These are phyloP conservation scores for Drosophila funebris DNA, from an alignment of 1,140 invertebrate genomes.

Conservation along the genomic window DNA sequence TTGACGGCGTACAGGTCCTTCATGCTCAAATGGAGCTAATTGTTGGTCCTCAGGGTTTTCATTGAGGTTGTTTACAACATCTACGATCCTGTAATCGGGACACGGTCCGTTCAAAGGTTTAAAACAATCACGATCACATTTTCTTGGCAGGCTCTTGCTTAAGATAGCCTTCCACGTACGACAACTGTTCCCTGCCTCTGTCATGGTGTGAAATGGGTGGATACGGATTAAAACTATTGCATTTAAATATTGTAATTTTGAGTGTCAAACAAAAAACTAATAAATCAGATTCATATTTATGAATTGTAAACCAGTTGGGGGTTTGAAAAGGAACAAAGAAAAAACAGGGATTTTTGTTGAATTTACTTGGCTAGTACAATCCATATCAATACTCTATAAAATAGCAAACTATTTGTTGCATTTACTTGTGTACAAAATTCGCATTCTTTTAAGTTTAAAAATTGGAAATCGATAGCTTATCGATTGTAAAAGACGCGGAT, in stretches of 20 bases:
- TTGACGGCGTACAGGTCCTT: constrained; percentile 25
- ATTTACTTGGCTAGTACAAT: too few species aligned
- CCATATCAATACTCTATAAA: too few species aligned
- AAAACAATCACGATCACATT: constrained; percentile 38
- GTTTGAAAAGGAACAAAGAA: too few species aligned
- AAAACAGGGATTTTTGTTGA: too few species aligned
- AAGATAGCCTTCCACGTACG: constrained; percentile 4
- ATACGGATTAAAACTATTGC: background rate
- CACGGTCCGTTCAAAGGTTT: constrained; percentile 28
- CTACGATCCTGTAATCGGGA: constrained; percentile 20
- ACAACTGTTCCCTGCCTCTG: constrained; percentile 42
- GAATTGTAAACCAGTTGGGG: too few species aligned
- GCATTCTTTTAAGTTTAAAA: too few species aligned
- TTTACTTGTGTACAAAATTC: too few species aligned
- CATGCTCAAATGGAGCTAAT: background rate
- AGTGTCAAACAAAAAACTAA: background rate
- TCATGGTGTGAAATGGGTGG: constrained; percentile 19
- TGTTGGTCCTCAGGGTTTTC: background rate
- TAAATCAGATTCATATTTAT: too few species aligned
- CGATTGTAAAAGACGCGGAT: background rate
- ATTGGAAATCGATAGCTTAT: too few species aligned
- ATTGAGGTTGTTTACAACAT: background rate
- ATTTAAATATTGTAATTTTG: constrained; percentile 12
- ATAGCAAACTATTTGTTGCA: too few species aligned
- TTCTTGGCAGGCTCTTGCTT: background rate